Conservation (phyloP, 2,113 vertebrate species). For the Xenus cinereus region DNA sequence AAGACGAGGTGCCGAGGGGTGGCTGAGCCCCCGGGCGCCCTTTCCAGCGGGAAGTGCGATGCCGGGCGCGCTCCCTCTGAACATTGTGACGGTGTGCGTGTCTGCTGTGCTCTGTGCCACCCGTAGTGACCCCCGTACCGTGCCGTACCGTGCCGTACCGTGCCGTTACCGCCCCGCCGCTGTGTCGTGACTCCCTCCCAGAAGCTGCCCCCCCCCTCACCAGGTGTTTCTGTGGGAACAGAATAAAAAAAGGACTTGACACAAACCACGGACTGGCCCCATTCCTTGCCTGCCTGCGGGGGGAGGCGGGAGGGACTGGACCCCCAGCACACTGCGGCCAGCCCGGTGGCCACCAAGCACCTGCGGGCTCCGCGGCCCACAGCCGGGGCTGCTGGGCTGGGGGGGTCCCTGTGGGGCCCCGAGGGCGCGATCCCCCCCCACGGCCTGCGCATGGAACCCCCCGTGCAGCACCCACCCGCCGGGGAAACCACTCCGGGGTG, state of each 20-base stretch:
- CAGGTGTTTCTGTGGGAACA: slow-evolving; percentile 94
- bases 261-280: slow-evolving; percentile 63
- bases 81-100: slow-evolving; percentile 94
- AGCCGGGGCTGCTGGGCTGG: not conserved
- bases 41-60: slow-evolving; percentile 90
- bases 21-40: slow-evolving; percentile 75
- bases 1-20: slow-evolving; percentile 73
- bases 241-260: slow-evolving; percentile 92
- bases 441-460: fast-evolving
- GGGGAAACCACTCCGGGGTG: too few relatives aligned
- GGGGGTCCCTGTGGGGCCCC: too few relatives aligned
- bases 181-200: slow-evolving; percentile 91
- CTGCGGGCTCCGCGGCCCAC: not conserved
- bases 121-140: slow-evolving; percentile 85
- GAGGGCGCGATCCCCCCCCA: too few relatives aligned
- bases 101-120: slow-evolving; percentile 96
- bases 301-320: fast-evolving
- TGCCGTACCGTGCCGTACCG: slow-evolving; percentile 52
- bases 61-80: slow-evolving; percentile 88
- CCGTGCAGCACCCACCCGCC: not conserved
- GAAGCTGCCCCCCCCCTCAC: slow-evolving; percentile 83
- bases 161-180: slow-evolving; percentile 76
- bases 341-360: not conserved
- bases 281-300: not conserved
- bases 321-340: fast-evolving